Conservation (phyloP, 2,888 invertebrate species). For the Patella depressa region DNA sequence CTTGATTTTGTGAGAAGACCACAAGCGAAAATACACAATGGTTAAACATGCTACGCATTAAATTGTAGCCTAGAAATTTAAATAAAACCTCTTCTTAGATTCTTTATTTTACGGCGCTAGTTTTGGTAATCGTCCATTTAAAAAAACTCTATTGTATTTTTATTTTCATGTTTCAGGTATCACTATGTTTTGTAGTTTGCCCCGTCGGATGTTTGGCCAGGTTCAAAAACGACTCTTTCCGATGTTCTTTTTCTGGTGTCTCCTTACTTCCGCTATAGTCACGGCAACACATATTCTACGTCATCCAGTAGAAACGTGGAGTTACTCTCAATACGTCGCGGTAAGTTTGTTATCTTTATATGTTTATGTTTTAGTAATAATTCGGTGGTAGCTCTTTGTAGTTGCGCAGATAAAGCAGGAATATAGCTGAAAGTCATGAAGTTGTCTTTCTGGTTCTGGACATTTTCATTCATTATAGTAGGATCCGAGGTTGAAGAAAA, state of each 20-base stretch:
- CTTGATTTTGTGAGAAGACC: too few species aligned
- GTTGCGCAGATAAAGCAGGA: too few species aligned
- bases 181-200: constrained; percentile 86
- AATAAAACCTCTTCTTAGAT: neutral
- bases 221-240: constrained; percentile 90
- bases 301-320: constrained; percentile 41
- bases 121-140: neutral
- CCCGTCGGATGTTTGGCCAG: constrained; percentile 88
- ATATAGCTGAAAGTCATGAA: too few species aligned
- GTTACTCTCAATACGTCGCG: constrained; percentile 25
- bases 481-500: too few species aligned
- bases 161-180: constrained; percentile 77
- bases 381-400: too few species aligned
- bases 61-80: too few species aligned
- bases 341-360: too few species aligned
- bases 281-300: constrained; percentile 45
- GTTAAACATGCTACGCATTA: neutral
- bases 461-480: too few species aligned
- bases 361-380: too few species aligned
- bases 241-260: constrained; percentile 52
- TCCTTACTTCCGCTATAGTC: constrained; percentile 48
- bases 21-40: too few species aligned
- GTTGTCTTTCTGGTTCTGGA: too few species aligned
- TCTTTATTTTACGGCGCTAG: neutral
- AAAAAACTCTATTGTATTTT: neutral